These are phyloP conservation scores for Galerucella nymphaeae DNA, from an alignment of 2,888 invertebrate species.

Conservation along the genomic window DNA sequence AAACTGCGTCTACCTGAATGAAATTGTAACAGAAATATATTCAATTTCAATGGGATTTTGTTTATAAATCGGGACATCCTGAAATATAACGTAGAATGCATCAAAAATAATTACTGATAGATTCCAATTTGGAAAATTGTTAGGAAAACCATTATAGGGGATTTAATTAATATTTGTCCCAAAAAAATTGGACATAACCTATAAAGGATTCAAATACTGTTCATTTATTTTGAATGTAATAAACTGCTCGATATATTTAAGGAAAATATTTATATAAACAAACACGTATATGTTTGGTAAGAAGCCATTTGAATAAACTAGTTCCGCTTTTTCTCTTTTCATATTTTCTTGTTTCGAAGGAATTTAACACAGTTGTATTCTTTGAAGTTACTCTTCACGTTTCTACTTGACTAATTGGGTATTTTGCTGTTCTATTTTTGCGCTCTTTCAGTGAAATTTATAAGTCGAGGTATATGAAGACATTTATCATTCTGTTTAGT, in stretches of 20 bases:
- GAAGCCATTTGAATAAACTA: slow-evolving; percentile 1
- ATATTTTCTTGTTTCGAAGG: not conserved
- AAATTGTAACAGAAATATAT: not conserved
- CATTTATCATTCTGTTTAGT: not conserved
- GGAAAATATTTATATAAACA: not conserved
- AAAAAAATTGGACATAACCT: too few species aligned
- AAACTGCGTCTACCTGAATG: not conserved
- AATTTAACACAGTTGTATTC: not conserved
- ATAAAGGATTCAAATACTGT: not conserved
- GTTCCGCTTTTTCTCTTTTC: not conserved
- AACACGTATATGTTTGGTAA: not conserved
- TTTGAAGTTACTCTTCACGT: not conserved
- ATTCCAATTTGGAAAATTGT: not conserved
- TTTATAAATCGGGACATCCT: not conserved
- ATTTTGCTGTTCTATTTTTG: not conserved
- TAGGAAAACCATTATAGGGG: too few species aligned
- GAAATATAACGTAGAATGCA: not conserved
- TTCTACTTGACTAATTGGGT: slow-evolving; percentile 1
- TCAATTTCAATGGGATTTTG: not conserved
- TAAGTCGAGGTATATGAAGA: not conserved
- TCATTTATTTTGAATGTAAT: not conserved
- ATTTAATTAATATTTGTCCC: too few species aligned
- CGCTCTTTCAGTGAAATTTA: not conserved
- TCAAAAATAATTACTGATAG: not conserved
- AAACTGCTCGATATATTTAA: not conserved